A percentile compares a stretch with the other conserved stretches of the same genome.
Evolutionary conservation across 2,797 vertebrate genomes (phyloP).

Genomic region (Chelon auratus): DNA sequence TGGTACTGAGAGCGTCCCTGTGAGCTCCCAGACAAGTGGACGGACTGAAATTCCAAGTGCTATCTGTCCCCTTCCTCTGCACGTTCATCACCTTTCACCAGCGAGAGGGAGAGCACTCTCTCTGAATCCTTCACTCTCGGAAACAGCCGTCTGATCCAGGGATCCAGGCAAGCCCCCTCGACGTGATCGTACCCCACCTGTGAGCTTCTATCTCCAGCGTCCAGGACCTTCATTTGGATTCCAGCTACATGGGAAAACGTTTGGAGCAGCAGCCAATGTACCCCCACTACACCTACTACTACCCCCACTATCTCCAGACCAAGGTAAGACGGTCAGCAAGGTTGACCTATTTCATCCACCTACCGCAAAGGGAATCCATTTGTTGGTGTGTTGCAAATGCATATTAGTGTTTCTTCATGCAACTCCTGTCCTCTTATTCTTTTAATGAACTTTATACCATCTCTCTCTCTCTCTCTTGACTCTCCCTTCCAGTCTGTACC

Average conservation of each 20-base stretch:
- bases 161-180: constrained; percentile 61
- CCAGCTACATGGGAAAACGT: constrained; percentile 99
- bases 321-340: constrained; percentile 87
- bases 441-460: background rate
- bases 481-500: background rate
- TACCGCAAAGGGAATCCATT: background rate
- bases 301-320: constrained; percentile 97
- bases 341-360: constrained; percentile 59
- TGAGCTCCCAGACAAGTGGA: constrained; percentile 61
- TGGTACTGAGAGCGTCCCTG: constrained; percentile 54
- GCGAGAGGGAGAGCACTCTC: constrained; percentile 44
- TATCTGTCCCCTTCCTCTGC: constrained; percentile 47
- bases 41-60: constrained; percentile 67
- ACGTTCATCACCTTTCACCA: constrained; percentile 41
- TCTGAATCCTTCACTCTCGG: constrained; percentile 58
- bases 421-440: background rate
- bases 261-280: constrained; percentile 99
- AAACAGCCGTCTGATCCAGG: constrained; percentile 51
- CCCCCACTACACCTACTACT: constrained; percentile 99
- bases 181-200: constrained; percentile 58
- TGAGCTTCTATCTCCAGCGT: constrained; percentile 81
- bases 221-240: constrained; percentile 92
- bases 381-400: constrained; percentile 11
- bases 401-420: background rate
- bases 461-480: constrained; percentile 3